Base-by-base conservation (phyloP, 2,888 invertebrate genomes). In the Rhagophthalmus giganteus region DNA sequence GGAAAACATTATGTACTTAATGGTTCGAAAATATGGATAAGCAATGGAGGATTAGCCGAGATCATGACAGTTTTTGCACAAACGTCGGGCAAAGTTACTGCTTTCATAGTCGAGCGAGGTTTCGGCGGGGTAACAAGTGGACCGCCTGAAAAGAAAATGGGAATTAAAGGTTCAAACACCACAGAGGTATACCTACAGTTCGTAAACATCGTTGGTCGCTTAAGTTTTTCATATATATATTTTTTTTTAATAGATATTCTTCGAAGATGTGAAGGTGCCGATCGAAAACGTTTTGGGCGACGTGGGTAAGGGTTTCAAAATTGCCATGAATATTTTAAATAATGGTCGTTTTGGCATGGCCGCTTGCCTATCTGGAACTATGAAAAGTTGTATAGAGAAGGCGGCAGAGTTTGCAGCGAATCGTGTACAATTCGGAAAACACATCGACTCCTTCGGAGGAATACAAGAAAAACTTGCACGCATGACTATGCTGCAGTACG, bases 321-420 rank as follows among this genome's bases (percentile, higher is more conserved):
- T 96, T 52, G 98, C 98, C 31, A 98, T 99, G 94, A 94, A 94
- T 75, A 95, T 99, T 74, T 80, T 99, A 42, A 99, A 99, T 79
- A 95, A 96, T 77, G 99, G 98, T 0, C 83, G 98, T 51, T 98
- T 97, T 78, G 97, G 97, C 61, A 98, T 98, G 95, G 93, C 91
- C 41, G 95, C 95, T 4, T 91, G 90, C 25, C 78, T 97, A 58
- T 82, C 93, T 8, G 98, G 98, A 54, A 95, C 95, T 6, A 94
- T 94, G 93, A 84, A 86, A 62, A 78, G 84, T 32, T 93, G 94
- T 59, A 89, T 94, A 31, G 82, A 85, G 66, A 89, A 89, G 74
- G 92, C 98, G 0, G 86, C 90, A 8, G 94, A 95, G 57, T 94
- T 94, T 77, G 96, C 96, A 12, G 88, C 87, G 34, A 84, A 86